A percentile compares a stretch with the other conserved stretches of the same genome.
Evolutionary conservation across 2,797 vertebrate species (phyloP).

Genomic region (Myotis vivesi): DNA sequence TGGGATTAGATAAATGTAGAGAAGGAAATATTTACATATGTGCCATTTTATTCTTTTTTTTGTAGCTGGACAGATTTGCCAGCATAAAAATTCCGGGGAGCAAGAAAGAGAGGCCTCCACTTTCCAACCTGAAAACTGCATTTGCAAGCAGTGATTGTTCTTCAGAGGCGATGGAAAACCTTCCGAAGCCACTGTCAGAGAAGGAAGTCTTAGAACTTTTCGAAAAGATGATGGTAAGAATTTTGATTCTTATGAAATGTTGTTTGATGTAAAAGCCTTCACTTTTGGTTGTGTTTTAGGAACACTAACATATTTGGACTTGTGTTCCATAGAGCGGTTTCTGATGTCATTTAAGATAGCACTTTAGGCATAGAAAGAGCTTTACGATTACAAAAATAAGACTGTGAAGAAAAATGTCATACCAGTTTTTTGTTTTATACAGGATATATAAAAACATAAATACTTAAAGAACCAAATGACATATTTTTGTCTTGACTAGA

Average conservation of each 20-base stretch:
- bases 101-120: slow-evolving; percentile 91
- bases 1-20: neutral
- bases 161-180: slow-evolving; percentile 86
- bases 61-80: slow-evolving; percentile 94
- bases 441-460: neutral
- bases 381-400: slow-evolving; percentile 12
- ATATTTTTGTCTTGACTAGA: neutral
- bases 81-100: slow-evolving; percentile 96
- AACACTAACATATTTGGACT: neutral
- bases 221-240: slow-evolving; percentile 99
- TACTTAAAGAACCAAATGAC: neutral
- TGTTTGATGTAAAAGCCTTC: neutral
- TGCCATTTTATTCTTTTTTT: slow-evolving; percentile 45
- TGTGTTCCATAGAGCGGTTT: neutral
- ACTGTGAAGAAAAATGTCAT: neutral
- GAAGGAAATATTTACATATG: slow-evolving; percentile 25
- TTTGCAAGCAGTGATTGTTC: slow-evolving; percentile 85
- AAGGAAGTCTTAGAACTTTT: slow-evolving; percentile 93
- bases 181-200: slow-evolving; percentile 90
- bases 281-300: neutral
- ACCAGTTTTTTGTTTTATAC: neutral
- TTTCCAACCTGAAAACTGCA: slow-evolving; percentile 86
- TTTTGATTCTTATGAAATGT: neutral
- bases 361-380: neutral
- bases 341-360: neutral